These are phyloP conservation scores for Bombus balteatus DNA, from an alignment of 1,140 invertebrate genomes.

Conservation along the genomic window DNA sequence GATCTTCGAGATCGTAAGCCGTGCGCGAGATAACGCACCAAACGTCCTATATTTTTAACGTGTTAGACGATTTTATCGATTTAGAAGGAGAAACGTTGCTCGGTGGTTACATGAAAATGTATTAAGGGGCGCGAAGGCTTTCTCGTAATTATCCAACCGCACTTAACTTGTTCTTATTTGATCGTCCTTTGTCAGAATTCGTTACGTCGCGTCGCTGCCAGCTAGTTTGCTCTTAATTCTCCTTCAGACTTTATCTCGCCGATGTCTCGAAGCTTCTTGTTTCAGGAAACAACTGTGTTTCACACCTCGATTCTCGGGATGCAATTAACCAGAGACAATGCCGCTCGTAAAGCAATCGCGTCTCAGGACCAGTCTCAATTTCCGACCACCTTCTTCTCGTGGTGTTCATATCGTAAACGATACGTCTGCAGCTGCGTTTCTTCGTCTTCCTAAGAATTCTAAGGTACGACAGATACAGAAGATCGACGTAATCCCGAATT, in stretches of 20 bases:
- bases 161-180: not conserved
- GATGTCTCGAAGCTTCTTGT: not conserved
- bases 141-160: not conserved
- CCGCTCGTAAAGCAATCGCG: not conserved
- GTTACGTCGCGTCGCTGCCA: not conserved
- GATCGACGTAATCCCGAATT: conserved; percentile 45
- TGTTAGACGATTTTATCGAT: not conserved
- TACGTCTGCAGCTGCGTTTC: not conserved
- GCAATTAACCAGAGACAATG: not conserved
- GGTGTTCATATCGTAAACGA: not conserved
- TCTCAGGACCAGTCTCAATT: not conserved
- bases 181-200: not conserved
- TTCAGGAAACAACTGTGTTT: not conserved
- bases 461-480: not conserved
- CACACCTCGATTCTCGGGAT: not conserved
- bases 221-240: not conserved
- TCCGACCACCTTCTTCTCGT: not conserved
- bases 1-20: not conserved
- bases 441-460: not conserved
- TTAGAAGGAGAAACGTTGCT: not conserved
- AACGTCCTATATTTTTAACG: not conserved
- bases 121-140: not conserved
- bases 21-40: not conserved
- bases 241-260: not conserved
- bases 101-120: not conserved